Percentiles rank a stretch among this genome's conserved stretches.
These are phyloP conservation scores for Rousettus madagascariensis DNA, from an alignment of 2,797 vertebrate genomes.

Conservation along the genomic window DNA sequence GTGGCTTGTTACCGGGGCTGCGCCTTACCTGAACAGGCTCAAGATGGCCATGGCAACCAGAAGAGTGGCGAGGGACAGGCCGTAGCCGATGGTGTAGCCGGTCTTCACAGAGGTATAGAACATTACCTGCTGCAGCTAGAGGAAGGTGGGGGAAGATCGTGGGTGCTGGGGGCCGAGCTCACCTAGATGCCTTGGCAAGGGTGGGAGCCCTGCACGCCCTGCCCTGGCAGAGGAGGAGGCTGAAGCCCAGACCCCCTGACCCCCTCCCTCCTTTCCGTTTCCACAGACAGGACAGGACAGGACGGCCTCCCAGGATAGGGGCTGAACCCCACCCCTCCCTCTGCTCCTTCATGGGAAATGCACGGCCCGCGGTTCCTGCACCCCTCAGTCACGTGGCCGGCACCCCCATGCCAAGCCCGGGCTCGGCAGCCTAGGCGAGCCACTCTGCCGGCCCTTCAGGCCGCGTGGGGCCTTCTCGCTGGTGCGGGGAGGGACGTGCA, in stretches of 20 bases:
- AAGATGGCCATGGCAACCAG: constrained; percentile 90
- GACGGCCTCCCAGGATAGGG: background rate
- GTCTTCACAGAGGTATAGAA: constrained; percentile 94
- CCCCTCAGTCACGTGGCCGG: background rate
- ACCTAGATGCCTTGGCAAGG: background rate
- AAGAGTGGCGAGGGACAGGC: constrained; percentile 93
- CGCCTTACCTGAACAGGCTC: constrained; percentile 87
- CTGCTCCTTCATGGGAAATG: background rate
- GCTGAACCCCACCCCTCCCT: background rate
- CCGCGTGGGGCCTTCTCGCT: background rate
- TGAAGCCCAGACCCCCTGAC: no score
- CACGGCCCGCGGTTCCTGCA: accelerated
- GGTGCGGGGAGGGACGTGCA: background rate
- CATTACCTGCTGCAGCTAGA: constrained; percentile 79
- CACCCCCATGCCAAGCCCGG: background rate
- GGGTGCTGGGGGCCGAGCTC: background rate
- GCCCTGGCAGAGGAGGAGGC: background rate
- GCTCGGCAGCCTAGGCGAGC: background rate
- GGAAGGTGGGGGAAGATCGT: background rate
- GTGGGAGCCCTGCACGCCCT: background rate
- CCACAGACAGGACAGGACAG: background rate
- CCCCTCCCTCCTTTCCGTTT: background rate
- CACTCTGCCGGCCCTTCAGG: background rate
- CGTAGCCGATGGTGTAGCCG: constrained; percentile 95
- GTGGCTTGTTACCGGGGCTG: background rate